Conservation (phyloP, 2,888 invertebrate species). For the Flexamia atlantica region DNA sequence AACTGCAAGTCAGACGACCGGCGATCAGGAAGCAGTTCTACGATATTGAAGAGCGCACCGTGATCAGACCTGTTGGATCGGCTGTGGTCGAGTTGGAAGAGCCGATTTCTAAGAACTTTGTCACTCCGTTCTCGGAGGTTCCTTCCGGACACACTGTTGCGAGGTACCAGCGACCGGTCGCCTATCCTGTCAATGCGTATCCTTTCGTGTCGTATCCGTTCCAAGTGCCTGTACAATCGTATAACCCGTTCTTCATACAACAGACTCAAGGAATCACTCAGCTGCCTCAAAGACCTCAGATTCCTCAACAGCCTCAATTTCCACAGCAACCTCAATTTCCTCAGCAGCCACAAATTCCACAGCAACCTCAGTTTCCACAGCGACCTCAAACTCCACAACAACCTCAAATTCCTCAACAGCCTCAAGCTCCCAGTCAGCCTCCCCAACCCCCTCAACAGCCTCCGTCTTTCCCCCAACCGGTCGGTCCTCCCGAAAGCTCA, state of each 20-base stretch:
- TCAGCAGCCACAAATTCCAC: conserved; percentile 64
- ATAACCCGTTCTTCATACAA: conserved; percentile 63
- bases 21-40: conserved; percentile 82
- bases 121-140: conserved; percentile 75
- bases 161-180: conserved; percentile 62
- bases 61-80: conserved; percentile 80
- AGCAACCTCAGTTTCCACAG: conserved; percentile 66
- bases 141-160: conserved; percentile 69
- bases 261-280: conserved; percentile 39
- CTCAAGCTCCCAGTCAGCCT: conserved; percentile 64
- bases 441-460: conserved; percentile 53
- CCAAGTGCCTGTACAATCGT: conserved; percentile 68
- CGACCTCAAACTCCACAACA: conserved; percentile 65
- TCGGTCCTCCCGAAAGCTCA: conserved; percentile 55
- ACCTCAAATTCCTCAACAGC: conserved; percentile 61
- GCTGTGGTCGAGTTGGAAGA: conserved; percentile 80
- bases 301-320: conserved; percentile 56
- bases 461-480: conserved; percentile 48
- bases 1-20: conserved; percentile 78
- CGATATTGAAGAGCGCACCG: conserved; percentile 80
- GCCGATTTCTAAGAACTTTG: conserved; percentile 78
- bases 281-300: conserved; percentile 61
- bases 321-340: conserved; percentile 51
- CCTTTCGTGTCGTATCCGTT: conserved; percentile 68
- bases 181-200: conserved; percentile 68